Base-by-base conservation (phyloP, 2,888 invertebrate species). In the Conops quadrifasciatus region DNA sequence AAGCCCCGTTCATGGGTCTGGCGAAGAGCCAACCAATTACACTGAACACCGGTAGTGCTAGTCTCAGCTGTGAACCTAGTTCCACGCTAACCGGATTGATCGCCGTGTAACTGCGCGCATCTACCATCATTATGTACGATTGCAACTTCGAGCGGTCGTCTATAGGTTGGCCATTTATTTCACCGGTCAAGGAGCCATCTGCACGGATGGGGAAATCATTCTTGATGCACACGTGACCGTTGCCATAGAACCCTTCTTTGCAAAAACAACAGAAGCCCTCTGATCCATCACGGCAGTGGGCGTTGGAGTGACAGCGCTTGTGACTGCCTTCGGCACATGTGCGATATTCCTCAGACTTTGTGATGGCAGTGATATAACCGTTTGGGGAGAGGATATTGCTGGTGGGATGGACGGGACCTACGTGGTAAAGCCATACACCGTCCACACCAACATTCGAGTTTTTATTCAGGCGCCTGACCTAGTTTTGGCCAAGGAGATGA, bases 1-100 rank as follows among this genome's bases (percentile, higher is more conserved):
- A 88, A 1, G 93, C 93, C 0, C 77, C 76, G 56, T 91, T 90
- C 30, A 90, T 86, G 2, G 93, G 92, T 80, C 92, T 92, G 7
- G 98, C 97, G 83, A 98, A 98, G 1, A 98, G 87, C 95, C 97
- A 98, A 11, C 96, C 97, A 70, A 98, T 91, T 0, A 94, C 77
- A 24, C 92, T 92, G 0, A 95, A 95, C 30, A 98, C 87, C 4
- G 94, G 90, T 78, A 93, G 91, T 1, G 97, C 88, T n/a, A 94
- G 88, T 83, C 96, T 94, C 78, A 97, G 87, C 79, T 93, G 92
- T 60, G 89, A 89, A 2, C 96, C 97, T 45, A 96, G 87, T 19
- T 89, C 87, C 4, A 89, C 87, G 0, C 92, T 93, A 5, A 96
- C 89, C 73, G 92, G 91, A 19, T 96, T 95, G 51, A 98, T 88